Percentiles rank a stretch among this genome's conserved stretches.
These are phyloP conservation scores for Ambastaia sidthimunki DNA, from an alignment of 2,797 vertebrate species.

Conservation along the genomic window DNA sequence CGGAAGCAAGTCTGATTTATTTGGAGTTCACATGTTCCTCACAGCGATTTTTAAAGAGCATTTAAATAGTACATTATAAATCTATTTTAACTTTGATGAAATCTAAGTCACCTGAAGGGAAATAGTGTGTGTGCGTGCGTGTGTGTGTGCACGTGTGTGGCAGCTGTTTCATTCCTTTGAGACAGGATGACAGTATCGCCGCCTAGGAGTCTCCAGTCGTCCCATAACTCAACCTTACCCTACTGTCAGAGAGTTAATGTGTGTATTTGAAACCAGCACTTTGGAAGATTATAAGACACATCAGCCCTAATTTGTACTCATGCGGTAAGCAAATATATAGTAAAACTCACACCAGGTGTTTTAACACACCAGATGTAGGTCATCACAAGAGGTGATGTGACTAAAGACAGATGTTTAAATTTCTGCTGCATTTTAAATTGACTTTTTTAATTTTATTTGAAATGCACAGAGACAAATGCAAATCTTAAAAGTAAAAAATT, in stretches of 20 bases:
- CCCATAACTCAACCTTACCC: slow-evolving; percentile 67
- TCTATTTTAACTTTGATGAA: slow-evolving; percentile 32
- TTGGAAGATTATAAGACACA: background rate
- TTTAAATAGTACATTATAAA: slow-evolving; percentile 41
- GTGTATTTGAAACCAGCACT: slow-evolving; percentile 29
- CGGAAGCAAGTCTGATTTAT: slow-evolving; percentile 16
- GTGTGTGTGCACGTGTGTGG: slow-evolving; percentile 34
- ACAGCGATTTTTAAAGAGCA: slow-evolving; percentile 7
- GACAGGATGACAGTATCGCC: slow-evolving; percentile 69
- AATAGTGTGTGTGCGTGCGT: slow-evolving; percentile 9
- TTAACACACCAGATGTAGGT: slow-evolving; percentile 12
- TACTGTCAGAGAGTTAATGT: slow-evolving; percentile 40
- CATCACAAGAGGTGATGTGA: background rate
- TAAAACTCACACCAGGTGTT: slow-evolving; percentile 13
- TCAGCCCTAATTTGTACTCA: background rate
- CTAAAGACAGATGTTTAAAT: slow-evolving; percentile 59
- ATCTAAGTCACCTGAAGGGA: slow-evolving; percentile 30
- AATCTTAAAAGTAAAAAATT: no score
- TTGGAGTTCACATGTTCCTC: slow-evolving; percentile 18
- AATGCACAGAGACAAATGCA: background rate
- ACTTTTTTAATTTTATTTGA: background rate
- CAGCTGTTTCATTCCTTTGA: slow-evolving; percentile 81
- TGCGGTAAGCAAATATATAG: slow-evolving; percentile 7
- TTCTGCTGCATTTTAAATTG: slow-evolving; percentile 63
- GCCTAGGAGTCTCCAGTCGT: slow-evolving; percentile 65